Percentiles rank a stretch among this genome's conserved stretches.
Evolutionary conservation across 1,140 invertebrate genomes (phyloP).

Genomic region (Chrysoperla carnea): DNA sequence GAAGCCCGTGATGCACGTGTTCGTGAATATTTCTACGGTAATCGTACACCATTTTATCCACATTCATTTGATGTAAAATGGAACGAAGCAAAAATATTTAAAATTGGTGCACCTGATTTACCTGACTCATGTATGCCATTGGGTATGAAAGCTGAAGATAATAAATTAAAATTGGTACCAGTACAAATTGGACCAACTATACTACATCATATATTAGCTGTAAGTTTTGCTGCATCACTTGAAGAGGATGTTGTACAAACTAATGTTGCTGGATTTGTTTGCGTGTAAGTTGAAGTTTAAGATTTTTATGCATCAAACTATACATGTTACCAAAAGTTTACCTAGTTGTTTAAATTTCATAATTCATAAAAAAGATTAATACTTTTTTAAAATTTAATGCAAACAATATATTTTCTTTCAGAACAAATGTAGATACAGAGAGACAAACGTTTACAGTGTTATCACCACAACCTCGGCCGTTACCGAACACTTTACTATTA

Average conservation of each 20-base stretch:
- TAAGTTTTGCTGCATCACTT: constrained; percentile 62
- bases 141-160: constrained; percentile 87
- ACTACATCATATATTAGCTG: constrained; percentile 73
- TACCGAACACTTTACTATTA: constrained; percentile 62
- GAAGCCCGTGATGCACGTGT: constrained; percentile 68
- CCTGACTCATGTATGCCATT: constrained; percentile 91
- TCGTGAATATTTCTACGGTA: constrained; percentile 92
- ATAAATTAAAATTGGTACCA: constrained; percentile 75
- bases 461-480: constrained; percentile 78
- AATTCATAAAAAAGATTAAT: not conserved
- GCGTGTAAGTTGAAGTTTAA: constrained; percentile 68
- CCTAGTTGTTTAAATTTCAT: not conserved
- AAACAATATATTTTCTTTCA: constrained; percentile 25
- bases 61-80: constrained; percentile 83
- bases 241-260: constrained; percentile 70
- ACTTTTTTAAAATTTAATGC: constrained; percentile 4
- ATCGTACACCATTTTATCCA: constrained; percentile 68
- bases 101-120: constrained; percentile 83
- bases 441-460: constrained; percentile 73
- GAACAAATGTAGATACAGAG: constrained; percentile 79
- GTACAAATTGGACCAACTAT: constrained; percentile 58
- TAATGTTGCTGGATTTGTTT: constrained; percentile 85
- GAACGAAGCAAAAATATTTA: constrained; percentile 75
- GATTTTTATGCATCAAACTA: not conserved
- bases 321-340: not conserved